Conservation (phyloP, 2,797 vertebrate species). For the Sardinella longiceps region DNA sequence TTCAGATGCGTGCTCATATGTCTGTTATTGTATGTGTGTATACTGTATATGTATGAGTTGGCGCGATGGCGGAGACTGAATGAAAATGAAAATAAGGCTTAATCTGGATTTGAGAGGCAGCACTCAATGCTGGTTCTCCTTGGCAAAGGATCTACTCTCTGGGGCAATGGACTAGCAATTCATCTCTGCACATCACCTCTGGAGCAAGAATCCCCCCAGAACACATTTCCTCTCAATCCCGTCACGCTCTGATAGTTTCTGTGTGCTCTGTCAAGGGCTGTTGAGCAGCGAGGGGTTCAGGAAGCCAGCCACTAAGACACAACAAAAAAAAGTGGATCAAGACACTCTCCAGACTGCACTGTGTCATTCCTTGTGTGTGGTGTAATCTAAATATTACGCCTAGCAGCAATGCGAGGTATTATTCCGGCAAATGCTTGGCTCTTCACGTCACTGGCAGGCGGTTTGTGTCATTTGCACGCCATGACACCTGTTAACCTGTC, state of each 20-base stretch:
- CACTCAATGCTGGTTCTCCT: background rate
- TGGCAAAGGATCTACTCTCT: slow-evolving; percentile 5
- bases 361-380: slow-evolving; percentile 44
- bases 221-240: slow-evolving; percentile 64
- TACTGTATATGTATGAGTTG: background rate
- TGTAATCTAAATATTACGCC: slow-evolving; percentile 55
- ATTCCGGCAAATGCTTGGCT: background rate
- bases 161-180: slow-evolving; percentile 34
- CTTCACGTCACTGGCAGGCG: background rate
- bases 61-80: background rate
- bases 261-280: slow-evolving; percentile 68
- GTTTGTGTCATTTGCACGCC: background rate
- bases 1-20: background rate
- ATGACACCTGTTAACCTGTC: background rate
- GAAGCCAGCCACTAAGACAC: slow-evolving; percentile 63
- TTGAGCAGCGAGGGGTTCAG: slow-evolving; percentile 68
- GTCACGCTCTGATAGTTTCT: slow-evolving; percentile 66
- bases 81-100: background rate
- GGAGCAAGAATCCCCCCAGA: slow-evolving; percentile 59
- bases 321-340: slow-evolving; percentile 39
- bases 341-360: slow-evolving; percentile 46
- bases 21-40: background rate
- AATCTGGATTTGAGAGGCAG: slow-evolving; percentile 3
- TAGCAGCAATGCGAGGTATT: slow-evolving; percentile 43
- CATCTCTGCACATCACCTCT: slow-evolving; percentile 57